These are phyloP conservation scores for Chionodraco myersi DNA, from an alignment of 2,113 vertebrate genomes.

Conservation along the genomic window DNA sequence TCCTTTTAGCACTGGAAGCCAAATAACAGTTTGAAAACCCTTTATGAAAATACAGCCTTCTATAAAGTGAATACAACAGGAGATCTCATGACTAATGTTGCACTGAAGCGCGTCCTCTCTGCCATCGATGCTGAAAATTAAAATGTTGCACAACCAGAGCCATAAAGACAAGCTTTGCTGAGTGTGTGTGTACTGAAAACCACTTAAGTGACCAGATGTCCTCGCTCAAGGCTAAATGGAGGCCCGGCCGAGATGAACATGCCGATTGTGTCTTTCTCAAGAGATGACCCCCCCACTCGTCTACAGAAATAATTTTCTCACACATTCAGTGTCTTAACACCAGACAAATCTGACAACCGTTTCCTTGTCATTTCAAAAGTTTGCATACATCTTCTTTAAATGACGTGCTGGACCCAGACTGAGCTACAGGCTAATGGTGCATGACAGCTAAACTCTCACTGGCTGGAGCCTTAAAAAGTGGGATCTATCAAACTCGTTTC, in stretches of 20 bases:
- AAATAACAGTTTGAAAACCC: slow-evolving; percentile 32
- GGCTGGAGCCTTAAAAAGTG: slow-evolving; percentile 43
- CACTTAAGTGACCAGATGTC: slow-evolving; percentile 69
- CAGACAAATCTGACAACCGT: slow-evolving; percentile 38
- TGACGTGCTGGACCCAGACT: slow-evolving; percentile 40
- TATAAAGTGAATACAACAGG: background rate
- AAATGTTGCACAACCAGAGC: slow-evolving; percentile 47
- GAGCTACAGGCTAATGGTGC: slow-evolving; percentile 53
- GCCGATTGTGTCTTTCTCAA: slow-evolving; percentile 42
- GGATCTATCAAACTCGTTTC: slow-evolving; percentile 67
- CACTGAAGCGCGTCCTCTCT: slow-evolving; percentile 30
- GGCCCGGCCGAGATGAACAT: slow-evolving; percentile 43
- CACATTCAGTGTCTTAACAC: slow-evolving; percentile 47
- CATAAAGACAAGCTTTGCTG: slow-evolving; percentile 37
- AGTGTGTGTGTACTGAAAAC: slow-evolving; percentile 45
- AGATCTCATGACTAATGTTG: background rate
- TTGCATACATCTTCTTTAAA: slow-evolving; percentile 44
- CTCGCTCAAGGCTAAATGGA: slow-evolving; percentile 60
- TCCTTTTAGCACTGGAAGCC: slow-evolving; percentile 28
- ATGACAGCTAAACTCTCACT: slow-evolving; percentile 55
- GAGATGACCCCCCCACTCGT: background rate
- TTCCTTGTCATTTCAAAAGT: slow-evolving; percentile 48
- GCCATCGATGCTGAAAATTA: slow-evolving; percentile 48
- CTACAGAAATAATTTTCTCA: slow-evolving; percentile 58
- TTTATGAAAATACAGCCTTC: slow-evolving; percentile 34